Evolutionary conservation across 2,113 vertebrate genomes (phyloP), one percentile per base, ranked within the genome.

Genomic region (Colius striatus): DNA sequence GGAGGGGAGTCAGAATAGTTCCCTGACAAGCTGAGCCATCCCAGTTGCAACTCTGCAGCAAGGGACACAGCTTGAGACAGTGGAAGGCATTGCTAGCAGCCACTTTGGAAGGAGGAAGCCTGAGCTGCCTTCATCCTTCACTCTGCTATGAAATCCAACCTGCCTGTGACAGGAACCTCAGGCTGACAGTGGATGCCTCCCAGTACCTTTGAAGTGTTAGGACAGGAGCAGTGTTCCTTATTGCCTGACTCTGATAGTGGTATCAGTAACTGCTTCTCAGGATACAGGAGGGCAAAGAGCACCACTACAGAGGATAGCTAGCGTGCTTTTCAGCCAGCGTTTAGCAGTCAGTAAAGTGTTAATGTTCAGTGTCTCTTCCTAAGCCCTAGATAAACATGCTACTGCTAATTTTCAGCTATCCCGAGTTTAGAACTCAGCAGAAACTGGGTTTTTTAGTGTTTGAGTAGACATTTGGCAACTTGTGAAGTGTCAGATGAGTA

Each of bases 391-490:
- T 0, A 93, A 76, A 84, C 55, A 32, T 3, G 11, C 67, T 51
- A 9, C 34, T 16, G 14, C 79, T 84, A 4, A 86, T 90, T 84
- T 63, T 76, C 89, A 51, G 57, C 76, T 79, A 20, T 86, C 38
- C 65, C 60, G 77, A 76, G 48, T 57, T 94, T 86, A 84, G 76
- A 95, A 43, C 62, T 85, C 75, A 0, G 67, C 71, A 94, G 62
- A 91, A 95, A 84, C 41, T 5, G 19, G 65, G 58, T 10, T 87
- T 96, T 90, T 57, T 65, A 88, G 60, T 38, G 55, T 92, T 78
- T 38, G 83, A 93, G 68, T 3, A 92, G 95, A 96, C 96, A 92
- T 95, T 92, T 97, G 96, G 94, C 90, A 95, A 67, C 60, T 74
- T 93, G 95, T 61, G 86, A 97, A 92, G 80, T 86, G 68, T 95